Percentiles rank a stretch among this genome's conserved stretches.
These are phyloP conservation scores for Pao palembangensis DNA, from an alignment of 2,113 vertebrate genomes.

Conservation along the genomic window DNA sequence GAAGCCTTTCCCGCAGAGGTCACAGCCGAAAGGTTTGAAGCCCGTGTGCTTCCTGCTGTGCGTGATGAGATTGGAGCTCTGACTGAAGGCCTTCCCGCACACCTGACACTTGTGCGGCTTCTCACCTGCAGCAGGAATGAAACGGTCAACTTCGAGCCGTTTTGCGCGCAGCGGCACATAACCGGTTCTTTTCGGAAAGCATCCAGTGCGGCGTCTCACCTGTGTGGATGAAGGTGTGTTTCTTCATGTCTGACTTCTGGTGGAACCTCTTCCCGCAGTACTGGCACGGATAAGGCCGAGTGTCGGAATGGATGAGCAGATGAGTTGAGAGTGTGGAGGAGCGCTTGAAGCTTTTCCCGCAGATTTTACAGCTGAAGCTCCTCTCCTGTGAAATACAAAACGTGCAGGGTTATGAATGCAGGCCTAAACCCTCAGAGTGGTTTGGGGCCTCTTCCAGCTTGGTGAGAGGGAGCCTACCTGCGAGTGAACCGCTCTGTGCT, in stretches of 20 bases:
- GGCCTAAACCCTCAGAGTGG: background rate
- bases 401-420: background rate
- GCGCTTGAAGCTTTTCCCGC: constrained; percentile 95
- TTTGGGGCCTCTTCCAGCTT: background rate
- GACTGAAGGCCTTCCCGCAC: constrained; percentile 97
- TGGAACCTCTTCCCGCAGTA: constrained; percentile 98
- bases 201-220: constrained; percentile 67
- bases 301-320: constrained; percentile 96
- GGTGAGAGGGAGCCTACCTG: constrained; percentile 74
- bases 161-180: background rate
- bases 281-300: constrained; percentile 94
- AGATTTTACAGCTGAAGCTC: constrained; percentile 96
- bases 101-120: constrained; percentile 99
- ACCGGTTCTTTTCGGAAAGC: too few species aligned
- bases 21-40: constrained; percentile 95
- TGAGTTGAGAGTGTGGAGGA: constrained; percentile 96
- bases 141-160: background rate
- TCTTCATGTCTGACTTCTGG: constrained; percentile 99
- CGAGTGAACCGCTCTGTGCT: constrained; percentile 89
- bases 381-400: constrained; percentile 78
- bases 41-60: constrained; percentile 98
- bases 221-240: constrained; percentile 98
- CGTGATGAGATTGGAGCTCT: constrained; percentile 99
- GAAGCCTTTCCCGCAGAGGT: constrained; percentile 92
- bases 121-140: constrained; percentile 78